phyloP scores from a whole-genome alignment of 2,888 invertebrate species.

The Yponomeuta plumbellus region DNA sequence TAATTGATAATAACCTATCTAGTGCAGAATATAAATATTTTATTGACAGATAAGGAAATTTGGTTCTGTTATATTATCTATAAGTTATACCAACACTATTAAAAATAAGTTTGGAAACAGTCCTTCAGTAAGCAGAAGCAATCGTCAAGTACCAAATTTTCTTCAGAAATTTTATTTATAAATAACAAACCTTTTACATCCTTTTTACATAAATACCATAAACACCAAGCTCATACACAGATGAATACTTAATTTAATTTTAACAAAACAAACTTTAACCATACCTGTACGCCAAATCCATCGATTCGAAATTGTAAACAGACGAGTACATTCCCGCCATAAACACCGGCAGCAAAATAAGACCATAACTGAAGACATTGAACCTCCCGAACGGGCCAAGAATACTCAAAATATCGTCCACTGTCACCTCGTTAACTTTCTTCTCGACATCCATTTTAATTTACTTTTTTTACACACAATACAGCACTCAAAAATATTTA shows the following conservation, averaged over 20 bases:
- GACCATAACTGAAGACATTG: constrained; percentile 52
- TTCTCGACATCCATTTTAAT: constrained; percentile 62
- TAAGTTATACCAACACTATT: too few relatives aligned
- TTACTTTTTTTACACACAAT: constrained; percentile 5
- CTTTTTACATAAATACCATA: too few relatives aligned
- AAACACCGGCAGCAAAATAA: constrained; percentile 62
- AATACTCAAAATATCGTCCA: constrained; percentile 61
- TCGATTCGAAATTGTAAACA: constrained; percentile 66
- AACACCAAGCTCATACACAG: not conserved
- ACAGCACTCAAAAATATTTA: not conserved
- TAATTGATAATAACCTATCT: too few relatives aligned
- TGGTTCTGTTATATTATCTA: too few relatives aligned
- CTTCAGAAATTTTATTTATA: too few relatives aligned
- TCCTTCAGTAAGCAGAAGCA: too few relatives aligned
- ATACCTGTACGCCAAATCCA: constrained; percentile 65
- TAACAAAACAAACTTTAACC: not conserved
- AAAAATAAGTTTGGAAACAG: too few relatives aligned
- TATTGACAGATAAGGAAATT: too few relatives aligned
- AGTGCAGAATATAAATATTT: too few relatives aligned
- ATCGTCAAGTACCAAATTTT: too few relatives aligned
- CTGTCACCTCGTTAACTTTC: constrained; percentile 52
- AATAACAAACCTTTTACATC: too few relatives aligned
- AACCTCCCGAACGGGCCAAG: constrained; percentile 63
- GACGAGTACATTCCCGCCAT: constrained; percentile 66
- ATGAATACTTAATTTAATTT: not conserved